phyloP scores from a whole-genome alignment of 1,140 invertebrate genomes.

The Linepithema humile region DNA sequence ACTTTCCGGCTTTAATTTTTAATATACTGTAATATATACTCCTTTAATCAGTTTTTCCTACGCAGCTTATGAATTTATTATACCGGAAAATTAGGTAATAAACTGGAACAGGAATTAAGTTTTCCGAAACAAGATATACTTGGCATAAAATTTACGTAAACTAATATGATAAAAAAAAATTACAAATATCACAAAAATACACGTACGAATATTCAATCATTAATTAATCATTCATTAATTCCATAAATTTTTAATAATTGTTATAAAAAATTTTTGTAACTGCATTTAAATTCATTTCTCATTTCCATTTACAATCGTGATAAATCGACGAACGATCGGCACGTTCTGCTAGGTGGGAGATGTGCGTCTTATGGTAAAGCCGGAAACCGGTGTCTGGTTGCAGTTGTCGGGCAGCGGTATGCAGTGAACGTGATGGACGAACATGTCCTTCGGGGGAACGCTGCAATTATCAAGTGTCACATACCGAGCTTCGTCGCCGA shows the following conservation, averaged over 20 bases:
- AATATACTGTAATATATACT: no score
- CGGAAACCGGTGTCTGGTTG: slow-evolving; percentile 84
- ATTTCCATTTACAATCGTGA: background rate
- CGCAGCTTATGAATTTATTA: no score
- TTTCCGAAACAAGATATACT: background rate
- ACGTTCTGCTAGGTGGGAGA: slow-evolving; percentile 46
- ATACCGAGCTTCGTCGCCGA: slow-evolving; percentile 96
- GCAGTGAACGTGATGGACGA: slow-evolving; percentile 96
- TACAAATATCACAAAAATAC: background rate
- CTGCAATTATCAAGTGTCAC: slow-evolving; percentile 95
- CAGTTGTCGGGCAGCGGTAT: slow-evolving; percentile 96
- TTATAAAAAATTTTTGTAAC: background rate
- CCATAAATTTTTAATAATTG: background rate
- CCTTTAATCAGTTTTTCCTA: no score
- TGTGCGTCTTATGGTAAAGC: slow-evolving; percentile 71
- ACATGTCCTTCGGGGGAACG: slow-evolving; percentile 94
- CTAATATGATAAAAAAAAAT: background rate
- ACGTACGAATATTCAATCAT: background rate
- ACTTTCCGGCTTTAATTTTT: background rate
- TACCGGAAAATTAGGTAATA: slow-evolving; percentile 1
- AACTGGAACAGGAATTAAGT: background rate
- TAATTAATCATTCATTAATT: background rate
- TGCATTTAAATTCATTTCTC: background rate
- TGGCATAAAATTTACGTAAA: background rate
- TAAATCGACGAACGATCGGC: slow-evolving; percentile 51